Base-by-base conservation (phyloP, 2,888 invertebrate genomes). In the Anthrax anthrax region DNA sequence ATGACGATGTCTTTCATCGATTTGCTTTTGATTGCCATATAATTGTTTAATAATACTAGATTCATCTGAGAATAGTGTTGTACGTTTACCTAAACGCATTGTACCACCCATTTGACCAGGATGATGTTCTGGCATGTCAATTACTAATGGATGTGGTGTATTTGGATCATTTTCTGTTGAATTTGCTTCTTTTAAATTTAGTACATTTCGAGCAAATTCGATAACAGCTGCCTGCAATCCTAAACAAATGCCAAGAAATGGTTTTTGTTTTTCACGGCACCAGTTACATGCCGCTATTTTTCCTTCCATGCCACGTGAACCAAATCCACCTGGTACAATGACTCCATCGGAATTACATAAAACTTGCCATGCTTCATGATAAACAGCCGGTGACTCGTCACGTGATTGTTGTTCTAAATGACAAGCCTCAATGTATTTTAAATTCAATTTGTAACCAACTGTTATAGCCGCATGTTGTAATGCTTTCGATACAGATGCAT, bases 51-150 rank as follows among this genome's bases (percentile, higher is more conserved):
- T 72, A 52, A 77, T 65, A 56, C 74, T 73, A 3, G 72, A 67
- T 2, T 65, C 71, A 2, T 64, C 57, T 49, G 78, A 77, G 62
- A 99, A 86, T 37, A 82, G 70, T 0, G 97, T 97, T 49, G 78
- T 80, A 57, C 96, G 78, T 61, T 84, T 87, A n/a, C 98, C 98
- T 41, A 99, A 72, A 49, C 98, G 73, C 98, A 99, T 98, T 0
- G 98, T 98, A 10, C 96, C 98, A 2, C 98, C 98, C 74, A 91
- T 78, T 55, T 84, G 77, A 0, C 90, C 94, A 0, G 83, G 80
- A 63, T 91, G 90, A 66, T 97, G 94, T 69, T 99, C 98, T 0
- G 97, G 96, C 98, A 99, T 99, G 58, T 98, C 96, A 51, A 98
- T 87, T 5, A 98, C 88, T 37, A 96, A 72, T 29, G 89, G 86